Conservation (phyloP, 2,113 vertebrate genomes). For the Limnothrissa miodon region DNA sequence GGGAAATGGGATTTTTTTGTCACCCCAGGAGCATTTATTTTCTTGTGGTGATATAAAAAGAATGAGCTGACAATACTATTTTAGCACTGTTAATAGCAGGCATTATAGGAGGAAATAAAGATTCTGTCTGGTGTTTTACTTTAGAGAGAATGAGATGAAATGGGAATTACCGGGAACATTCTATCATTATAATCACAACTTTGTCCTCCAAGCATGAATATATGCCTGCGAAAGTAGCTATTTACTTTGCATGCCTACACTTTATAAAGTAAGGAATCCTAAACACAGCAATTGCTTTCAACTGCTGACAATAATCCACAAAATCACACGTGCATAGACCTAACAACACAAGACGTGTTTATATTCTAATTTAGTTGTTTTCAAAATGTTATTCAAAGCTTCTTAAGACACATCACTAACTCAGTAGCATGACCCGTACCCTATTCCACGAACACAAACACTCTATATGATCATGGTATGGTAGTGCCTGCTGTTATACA, state of each 20-base stretch:
- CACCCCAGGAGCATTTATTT: neutral
- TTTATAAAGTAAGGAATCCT: neutral
- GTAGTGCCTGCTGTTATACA: slow-evolving; percentile 62
- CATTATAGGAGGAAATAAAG: neutral
- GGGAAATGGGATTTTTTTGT: neutral
- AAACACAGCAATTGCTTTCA: neutral
- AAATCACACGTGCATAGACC: neutral
- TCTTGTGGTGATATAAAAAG: neutral
- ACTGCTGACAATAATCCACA: neutral
- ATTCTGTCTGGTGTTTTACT: neutral
- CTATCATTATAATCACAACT: neutral
- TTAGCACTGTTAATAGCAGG: neutral
- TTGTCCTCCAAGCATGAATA: neutral
- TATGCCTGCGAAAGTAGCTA: neutral
- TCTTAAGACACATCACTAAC: neutral
- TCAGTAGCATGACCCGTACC: neutral
- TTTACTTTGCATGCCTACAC: neutral
- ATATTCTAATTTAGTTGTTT: neutral
- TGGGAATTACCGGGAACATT: neutral
- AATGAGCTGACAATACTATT: slow-evolving; percentile 7
- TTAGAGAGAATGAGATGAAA: neutral
- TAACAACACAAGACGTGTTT: neutral
- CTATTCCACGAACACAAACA: neutral
- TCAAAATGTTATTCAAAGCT: neutral
- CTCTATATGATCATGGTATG: slow-evolving; percentile 48